Percentiles rank a stretch among this genome's conserved stretches.
phyloP scores from a whole-genome alignment of 1,140 invertebrate species.

The Caenorhabditis latens region DNA sequence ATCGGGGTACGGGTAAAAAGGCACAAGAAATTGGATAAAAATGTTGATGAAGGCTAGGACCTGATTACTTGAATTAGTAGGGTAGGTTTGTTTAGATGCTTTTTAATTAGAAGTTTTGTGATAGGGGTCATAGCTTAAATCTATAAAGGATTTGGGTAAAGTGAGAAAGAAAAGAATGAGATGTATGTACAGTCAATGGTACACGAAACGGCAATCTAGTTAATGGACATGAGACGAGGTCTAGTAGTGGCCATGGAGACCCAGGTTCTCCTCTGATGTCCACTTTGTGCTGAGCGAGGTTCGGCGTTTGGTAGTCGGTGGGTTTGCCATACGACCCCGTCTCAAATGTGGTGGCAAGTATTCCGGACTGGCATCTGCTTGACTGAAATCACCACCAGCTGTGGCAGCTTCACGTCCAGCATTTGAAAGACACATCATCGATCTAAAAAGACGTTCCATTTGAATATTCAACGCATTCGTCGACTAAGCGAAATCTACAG shows the following conservation, averaged over 20 bases:
- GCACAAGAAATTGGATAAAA: conserved; percentile 31
- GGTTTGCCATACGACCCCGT: not conserved
- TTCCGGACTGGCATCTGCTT: not conserved
- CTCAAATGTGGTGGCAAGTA: conserved; percentile 40
- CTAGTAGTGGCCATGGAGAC: conserved; percentile 18
- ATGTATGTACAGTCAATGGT: conserved; percentile 40
- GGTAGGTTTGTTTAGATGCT: not conserved
- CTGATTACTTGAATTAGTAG: conserved; percentile 55
- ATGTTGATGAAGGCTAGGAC: conserved; percentile 37
- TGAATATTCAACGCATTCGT: too few relatives aligned
- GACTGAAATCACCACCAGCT: not conserved
- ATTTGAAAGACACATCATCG: conserved; percentile 40
- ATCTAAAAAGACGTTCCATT: not conserved
- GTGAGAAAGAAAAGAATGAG: not conserved
- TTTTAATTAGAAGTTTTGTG: conserved; percentile 46
- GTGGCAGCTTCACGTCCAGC: not conserved
- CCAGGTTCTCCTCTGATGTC: conserved; percentile 41
- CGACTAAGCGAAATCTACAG: too few relatives aligned
- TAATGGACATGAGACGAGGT: not conserved
- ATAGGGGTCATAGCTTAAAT: conserved; percentile 25
- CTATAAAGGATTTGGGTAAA: conserved; percentile 15
- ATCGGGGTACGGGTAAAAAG: conserved; percentile 18
- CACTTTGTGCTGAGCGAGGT: conserved; percentile 37
- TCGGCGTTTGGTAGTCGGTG: conserved; percentile 1
- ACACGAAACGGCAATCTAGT: conserved; percentile 15